A percentile compares a stretch with the other conserved stretches of the same genome.
Evolutionary conservation across 1,140 invertebrate species (phyloP).

Genomic region (Calosoma granatense): DNA sequence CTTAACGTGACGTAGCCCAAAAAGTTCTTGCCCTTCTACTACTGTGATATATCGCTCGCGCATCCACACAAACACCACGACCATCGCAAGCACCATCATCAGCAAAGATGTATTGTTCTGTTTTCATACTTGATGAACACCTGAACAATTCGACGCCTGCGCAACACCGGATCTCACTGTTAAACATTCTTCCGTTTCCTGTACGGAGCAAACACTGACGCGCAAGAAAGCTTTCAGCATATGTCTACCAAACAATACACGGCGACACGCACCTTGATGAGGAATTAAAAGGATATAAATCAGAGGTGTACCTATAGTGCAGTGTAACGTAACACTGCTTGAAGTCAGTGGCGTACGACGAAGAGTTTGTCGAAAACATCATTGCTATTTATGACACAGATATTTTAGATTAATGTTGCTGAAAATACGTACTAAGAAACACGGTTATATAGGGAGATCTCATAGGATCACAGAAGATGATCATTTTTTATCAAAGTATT

Average conservation of each 20-base stretch:
- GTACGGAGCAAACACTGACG: not conserved
- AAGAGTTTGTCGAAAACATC: no score
- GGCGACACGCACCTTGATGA: not conserved
- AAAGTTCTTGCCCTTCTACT: no score
- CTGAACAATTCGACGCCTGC: not conserved
- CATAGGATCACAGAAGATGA: no score
- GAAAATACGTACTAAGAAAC: no score
- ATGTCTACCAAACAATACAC: not conserved
- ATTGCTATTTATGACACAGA: no score
- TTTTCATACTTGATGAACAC: not conserved
- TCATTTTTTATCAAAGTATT: no score
- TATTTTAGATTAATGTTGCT: no score
- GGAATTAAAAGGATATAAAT: not conserved
- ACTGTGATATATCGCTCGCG: no score
- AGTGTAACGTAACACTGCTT: no score
- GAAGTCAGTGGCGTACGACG: no score
- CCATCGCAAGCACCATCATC: not conserved
- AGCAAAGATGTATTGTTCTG: not conserved
- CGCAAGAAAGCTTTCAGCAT: not conserved
- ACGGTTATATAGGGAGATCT: no score
- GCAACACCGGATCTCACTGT: not conserved
- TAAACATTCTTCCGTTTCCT: slow-evolving; percentile 9
- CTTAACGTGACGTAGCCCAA: not conserved
- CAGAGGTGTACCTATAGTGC: not conserved
- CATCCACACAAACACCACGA: no score